These are phyloP conservation scores for Penaeus chinensis DNA, from an alignment of 1,140 invertebrate genomes.

Conservation along the genomic window DNA sequence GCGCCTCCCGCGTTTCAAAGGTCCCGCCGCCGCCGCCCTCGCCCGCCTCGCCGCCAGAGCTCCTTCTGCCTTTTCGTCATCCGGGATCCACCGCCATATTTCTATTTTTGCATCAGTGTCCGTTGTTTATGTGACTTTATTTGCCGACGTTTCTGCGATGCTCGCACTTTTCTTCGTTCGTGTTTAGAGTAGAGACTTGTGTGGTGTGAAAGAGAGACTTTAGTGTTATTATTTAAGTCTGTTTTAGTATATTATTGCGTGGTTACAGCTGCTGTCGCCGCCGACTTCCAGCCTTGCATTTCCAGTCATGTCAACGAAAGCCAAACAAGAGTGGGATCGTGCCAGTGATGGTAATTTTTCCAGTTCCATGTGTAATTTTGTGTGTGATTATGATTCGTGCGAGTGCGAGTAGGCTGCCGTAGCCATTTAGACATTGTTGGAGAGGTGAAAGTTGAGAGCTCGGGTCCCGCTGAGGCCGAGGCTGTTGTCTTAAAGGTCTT, in stretches of 20 bases:
- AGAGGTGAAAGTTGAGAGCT: background rate
- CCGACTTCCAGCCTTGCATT: slow-evolving; percentile 8
- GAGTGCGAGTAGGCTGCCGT: no score
- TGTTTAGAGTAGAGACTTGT: slow-evolving; percentile 40
- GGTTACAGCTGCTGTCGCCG: slow-evolving; percentile 36
- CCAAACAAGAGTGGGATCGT: slow-evolving; percentile 35
- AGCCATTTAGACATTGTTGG: background rate
- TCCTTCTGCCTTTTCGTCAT: slow-evolving; percentile 50
- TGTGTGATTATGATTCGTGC: background rate
- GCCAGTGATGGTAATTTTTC: background rate
- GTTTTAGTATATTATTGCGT: slow-evolving; percentile 16
- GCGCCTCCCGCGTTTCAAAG: background rate
- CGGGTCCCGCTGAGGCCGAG: no score
- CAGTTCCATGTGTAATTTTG: background rate
- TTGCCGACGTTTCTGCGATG: slow-evolving; percentile 20
- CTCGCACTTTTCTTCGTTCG: slow-evolving; percentile 20
- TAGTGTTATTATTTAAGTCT: slow-evolving; percentile 1
- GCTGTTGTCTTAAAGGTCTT: slow-evolving; percentile 7
- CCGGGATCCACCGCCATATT: slow-evolving; percentile 59
- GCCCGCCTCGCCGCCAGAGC: slow-evolving; percentile 25
- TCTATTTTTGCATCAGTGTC: slow-evolving; percentile 62
- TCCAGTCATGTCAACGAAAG: slow-evolving; percentile 50
- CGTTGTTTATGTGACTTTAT: slow-evolving; percentile 59
- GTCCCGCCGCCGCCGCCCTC: background rate
- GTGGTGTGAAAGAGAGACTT: background rate